These are phyloP conservation scores for Tetragonula clypearis DNA, from an alignment of 1,140 invertebrate genomes.

Conservation along the genomic window DNA sequence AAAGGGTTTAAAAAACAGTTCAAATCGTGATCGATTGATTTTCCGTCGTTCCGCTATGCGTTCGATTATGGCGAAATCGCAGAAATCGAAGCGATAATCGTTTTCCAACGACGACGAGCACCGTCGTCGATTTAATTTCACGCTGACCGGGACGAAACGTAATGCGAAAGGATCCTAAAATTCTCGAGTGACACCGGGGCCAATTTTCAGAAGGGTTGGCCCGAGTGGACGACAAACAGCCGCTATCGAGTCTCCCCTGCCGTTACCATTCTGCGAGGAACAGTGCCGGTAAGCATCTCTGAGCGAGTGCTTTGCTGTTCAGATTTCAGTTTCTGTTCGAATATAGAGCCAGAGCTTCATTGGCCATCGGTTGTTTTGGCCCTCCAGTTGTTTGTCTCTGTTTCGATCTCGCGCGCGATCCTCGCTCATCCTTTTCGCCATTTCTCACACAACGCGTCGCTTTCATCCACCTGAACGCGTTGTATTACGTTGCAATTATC, in stretches of 20 bases:
- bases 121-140: slow-evolving; percentile 62
- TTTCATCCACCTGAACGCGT: not conserved
- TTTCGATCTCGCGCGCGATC: not conserved
- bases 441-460: slow-evolving; percentile 6
- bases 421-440: not conserved
- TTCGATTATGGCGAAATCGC: not conserved
- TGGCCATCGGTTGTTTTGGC: slow-evolving; percentile 13
- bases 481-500: no score
- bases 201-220: slow-evolving; percentile 69
- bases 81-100: slow-evolving; percentile 43
- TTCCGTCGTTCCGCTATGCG: no score
- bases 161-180: slow-evolving; percentile 42
- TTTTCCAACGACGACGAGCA: slow-evolving; percentile 34
- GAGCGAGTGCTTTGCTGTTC: slow-evolving; percentile 51
- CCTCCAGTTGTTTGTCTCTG: slow-evolving; percentile 42
- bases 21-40: no score
- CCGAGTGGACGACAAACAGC: slow-evolving; percentile 74
- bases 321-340: slow-evolving; percentile 54
- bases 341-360: slow-evolving; percentile 39
- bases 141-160: slow-evolving; percentile 24
- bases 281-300: slow-evolving; percentile 44
- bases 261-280: slow-evolving; percentile 54
- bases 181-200: not conserved
- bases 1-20: no score
- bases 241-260: slow-evolving; percentile 65